Conservation (phyloP, 1,140 invertebrate genomes). For the Asobara japonica region DNA sequence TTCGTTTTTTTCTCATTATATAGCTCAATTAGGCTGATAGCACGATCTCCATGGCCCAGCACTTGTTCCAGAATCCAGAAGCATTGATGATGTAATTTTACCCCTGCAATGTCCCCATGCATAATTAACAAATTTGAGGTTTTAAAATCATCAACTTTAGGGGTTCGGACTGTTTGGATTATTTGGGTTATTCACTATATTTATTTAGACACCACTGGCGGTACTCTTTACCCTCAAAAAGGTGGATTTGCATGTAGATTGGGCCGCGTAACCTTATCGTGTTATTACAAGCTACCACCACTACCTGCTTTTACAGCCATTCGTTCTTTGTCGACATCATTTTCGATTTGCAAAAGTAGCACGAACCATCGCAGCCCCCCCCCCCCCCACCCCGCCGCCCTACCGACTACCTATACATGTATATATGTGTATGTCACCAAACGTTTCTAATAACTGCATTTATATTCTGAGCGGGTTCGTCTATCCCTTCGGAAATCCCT, state of each 20-base stretch:
- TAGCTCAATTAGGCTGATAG: too few species aligned
- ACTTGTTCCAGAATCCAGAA: too few species aligned
- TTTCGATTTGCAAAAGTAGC: constrained; percentile 25
- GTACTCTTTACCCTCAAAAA: constrained; percentile 18
- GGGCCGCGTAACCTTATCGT: constrained; percentile 37
- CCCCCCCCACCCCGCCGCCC: too few species aligned
- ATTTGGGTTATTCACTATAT: not conserved
- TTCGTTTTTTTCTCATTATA: too few species aligned
- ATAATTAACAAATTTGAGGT: not conserved
- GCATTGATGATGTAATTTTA: too few species aligned
- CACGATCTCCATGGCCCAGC: too few species aligned
- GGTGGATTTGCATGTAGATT: constrained; percentile 40
- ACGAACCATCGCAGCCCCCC: not conserved
- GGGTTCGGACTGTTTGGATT: too few species aligned
- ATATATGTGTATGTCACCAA: constrained; percentile 19
- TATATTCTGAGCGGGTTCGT: constrained; percentile 50
- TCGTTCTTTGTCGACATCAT: constrained; percentile 28
- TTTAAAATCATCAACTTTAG: not conserved
- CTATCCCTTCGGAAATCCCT: constrained; percentile 39
- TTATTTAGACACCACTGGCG: not conserved
- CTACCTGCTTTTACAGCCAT: constrained; percentile 6
- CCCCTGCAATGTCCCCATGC: too few species aligned
- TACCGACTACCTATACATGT: not conserved
- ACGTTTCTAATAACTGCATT: constrained; percentile 56
- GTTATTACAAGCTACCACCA: constrained; percentile 31